These are phyloP conservation scores for Mycetomoellerius zeteki DNA, from an alignment of 1,140 invertebrate species.

Conservation along the genomic window DNA sequence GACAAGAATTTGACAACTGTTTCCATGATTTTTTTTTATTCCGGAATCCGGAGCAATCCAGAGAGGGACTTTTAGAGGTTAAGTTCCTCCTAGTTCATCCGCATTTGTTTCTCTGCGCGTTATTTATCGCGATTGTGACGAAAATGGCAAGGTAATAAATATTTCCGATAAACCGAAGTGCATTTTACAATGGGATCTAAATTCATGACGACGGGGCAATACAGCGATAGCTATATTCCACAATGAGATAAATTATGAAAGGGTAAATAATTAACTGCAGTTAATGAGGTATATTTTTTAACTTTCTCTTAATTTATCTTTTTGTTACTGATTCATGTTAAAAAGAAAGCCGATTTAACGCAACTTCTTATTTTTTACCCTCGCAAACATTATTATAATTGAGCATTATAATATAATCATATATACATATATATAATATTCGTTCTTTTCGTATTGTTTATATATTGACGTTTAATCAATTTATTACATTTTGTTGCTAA, in stretches of 20 bases:
- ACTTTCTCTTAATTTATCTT: not conserved
- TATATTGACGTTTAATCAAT: constrained; percentile 19
- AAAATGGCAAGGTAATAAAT: not conserved
- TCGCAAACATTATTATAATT: not conserved
- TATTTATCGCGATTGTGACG: not conserved
- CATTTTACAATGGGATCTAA: not conserved
- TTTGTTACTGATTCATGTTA: not conserved
- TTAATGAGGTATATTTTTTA: not conserved
- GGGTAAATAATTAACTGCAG: not conserved
- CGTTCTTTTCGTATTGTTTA: not conserved
- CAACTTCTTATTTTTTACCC: not conserved
- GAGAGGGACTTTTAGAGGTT: not conserved
- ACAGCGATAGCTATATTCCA: not conserved
- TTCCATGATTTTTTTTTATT: constrained; percentile 2
- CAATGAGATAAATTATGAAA: not conserved
- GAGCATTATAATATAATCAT: not conserved
- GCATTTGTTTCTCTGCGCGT: not conserved
- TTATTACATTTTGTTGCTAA: constrained; percentile 19
- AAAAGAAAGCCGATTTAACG: not conserved
- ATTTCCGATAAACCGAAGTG: not conserved
- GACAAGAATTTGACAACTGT: constrained; percentile 4
- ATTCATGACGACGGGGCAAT: too few relatives aligned
- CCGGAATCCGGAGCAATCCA: not conserved
- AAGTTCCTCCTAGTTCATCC: not conserved
- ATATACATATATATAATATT: not conserved